These are phyloP conservation scores for Carapus acus DNA, from an alignment of 2,797 vertebrate genomes.

Conservation along the genomic window DNA sequence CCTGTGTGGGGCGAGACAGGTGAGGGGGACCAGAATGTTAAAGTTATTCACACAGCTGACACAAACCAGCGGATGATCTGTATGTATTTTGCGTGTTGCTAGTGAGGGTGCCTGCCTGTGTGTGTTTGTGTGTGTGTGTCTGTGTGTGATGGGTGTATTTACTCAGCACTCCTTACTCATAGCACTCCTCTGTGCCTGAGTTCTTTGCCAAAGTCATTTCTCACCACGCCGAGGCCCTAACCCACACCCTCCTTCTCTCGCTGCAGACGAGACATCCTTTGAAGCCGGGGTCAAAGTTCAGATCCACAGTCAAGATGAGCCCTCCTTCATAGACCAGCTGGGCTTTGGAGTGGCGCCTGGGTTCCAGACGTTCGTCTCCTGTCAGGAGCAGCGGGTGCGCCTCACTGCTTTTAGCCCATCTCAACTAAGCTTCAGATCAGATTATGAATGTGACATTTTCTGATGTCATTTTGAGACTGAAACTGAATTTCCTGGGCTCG, in stretches of 20 bases:
- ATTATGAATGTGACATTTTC: not conserved
- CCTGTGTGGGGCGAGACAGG: conserved; percentile 97
- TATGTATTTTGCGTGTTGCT: conserved; percentile 1
- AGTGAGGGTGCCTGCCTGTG: not conserved
- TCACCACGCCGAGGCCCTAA: not conserved
- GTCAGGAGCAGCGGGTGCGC: conserved; percentile 76
- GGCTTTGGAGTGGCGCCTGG: conserved; percentile 83
- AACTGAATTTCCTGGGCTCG: not conserved
- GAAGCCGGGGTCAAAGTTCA: conserved; percentile 98
- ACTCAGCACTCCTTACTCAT: no score
- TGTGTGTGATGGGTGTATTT: not conserved
- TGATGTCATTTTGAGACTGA: not conserved
- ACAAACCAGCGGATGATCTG: not conserved
- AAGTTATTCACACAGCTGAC: conserved; percentile 1
- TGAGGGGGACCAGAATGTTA: conserved; percentile 53
- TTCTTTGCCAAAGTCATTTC: conserved; percentile 6
- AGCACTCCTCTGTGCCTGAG: not conserved
- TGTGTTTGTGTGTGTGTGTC: not conserved
- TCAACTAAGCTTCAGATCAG: no score
- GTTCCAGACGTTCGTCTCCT: conserved; percentile 79
- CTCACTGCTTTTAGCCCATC: not conserved
- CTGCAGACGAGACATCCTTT: conserved; percentile 89
- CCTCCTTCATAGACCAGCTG: conserved; percentile 93
- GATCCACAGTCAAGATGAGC: conserved; percentile 96
- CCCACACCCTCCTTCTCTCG: conserved; percentile 1